phyloP scores from a whole-genome alignment of 2,888 invertebrate genomes.

The Sesamia inferens region DNA sequence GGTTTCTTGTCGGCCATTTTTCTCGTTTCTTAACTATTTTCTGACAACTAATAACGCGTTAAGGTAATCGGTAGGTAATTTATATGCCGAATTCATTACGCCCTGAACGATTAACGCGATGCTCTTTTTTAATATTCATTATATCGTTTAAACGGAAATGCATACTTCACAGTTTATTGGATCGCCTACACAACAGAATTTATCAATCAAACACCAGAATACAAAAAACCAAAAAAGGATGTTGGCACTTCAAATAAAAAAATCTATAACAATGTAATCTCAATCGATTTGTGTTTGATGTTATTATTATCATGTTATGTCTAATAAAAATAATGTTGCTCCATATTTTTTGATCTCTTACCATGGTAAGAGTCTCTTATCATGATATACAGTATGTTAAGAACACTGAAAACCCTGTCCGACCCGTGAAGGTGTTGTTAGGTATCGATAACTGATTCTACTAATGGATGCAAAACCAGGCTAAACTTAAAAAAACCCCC shows the following conservation, averaged over 20 bases:
- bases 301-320: no score
- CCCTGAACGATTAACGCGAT: slow-evolving; percentile 80
- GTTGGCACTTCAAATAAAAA: slow-evolving; percentile 59
- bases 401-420: no score
- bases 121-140: slow-evolving; percentile 75
- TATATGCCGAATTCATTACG: slow-evolving; percentile 83
- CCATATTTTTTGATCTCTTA: neutral
- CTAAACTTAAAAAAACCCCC: no score
- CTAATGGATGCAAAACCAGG: no score
- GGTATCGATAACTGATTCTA: no score
- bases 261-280: slow-evolving; percentile 20
- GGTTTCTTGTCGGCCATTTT: slow-evolving; percentile 70
- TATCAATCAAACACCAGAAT: slow-evolving; percentile 75
- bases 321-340: slow-evolving; percentile 27
- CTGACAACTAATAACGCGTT: slow-evolving; percentile 81
- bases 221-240: slow-evolving; percentile 67
- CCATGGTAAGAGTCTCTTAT: no score
- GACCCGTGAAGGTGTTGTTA: no score
- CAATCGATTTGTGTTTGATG: slow-evolving; percentile 14
- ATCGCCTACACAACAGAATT: slow-evolving; percentile 75
- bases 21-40: slow-evolving; percentile 74
- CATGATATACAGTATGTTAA: no score
- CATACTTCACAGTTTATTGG: slow-evolving; percentile 83
- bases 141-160: slow-evolving; percentile 74
- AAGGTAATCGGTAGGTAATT: slow-evolving; percentile 84